phyloP scores from a whole-genome alignment of 2,113 vertebrate species.

The Grus americana region DNA sequence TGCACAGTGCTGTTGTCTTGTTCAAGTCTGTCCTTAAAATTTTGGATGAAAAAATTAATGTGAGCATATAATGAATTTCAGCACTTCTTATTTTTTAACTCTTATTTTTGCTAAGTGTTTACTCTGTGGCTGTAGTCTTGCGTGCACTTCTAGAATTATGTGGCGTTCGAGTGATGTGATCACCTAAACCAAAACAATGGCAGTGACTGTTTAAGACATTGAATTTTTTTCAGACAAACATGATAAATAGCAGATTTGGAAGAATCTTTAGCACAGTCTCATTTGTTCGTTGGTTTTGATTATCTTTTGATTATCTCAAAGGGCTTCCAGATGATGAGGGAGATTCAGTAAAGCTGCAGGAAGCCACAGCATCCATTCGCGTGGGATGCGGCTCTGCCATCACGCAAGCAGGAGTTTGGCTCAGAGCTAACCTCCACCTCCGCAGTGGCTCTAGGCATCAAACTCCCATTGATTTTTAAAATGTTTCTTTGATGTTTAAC shows the following conservation, averaged over 20 bases:
- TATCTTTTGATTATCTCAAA: not conserved
- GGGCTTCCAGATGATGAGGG: not conserved
- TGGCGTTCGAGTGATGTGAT: not conserved
- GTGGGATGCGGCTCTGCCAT: accelerated
- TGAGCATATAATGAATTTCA: not conserved
- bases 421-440: not conserved
- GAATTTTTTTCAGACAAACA: not conserved
- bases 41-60: not conserved
- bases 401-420: not conserved
- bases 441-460: not conserved
- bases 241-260: not conserved
- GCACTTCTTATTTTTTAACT: not conserved
- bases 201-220: not conserved
- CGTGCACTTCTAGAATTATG: not conserved
- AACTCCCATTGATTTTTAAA: not conserved
- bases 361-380: not conserved
- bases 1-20: not conserved
- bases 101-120: not conserved
- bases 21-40: not conserved
- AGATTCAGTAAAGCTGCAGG: not conserved
- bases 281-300: not conserved
- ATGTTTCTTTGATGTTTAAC: not conserved
- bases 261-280: not conserved
- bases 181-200: not conserved
- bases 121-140: not conserved